phyloP scores from a whole-genome alignment of 1,140 invertebrate genomes.

The Drosophila pruinosa region DNA sequence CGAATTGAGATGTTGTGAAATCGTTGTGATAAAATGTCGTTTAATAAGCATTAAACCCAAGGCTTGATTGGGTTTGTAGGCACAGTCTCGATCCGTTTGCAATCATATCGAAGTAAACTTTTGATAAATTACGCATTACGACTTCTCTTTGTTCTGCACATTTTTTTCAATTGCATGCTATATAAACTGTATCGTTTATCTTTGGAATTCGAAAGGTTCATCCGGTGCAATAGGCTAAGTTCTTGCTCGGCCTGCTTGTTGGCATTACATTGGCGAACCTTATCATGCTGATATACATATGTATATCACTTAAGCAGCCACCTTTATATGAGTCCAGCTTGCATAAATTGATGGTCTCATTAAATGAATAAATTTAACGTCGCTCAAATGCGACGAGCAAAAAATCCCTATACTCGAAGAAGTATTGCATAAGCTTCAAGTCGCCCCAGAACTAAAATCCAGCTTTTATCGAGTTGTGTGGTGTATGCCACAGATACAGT shows the following conservation, averaged over 20 bases:
- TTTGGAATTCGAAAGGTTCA: slow-evolving; percentile 6
- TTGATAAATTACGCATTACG: background rate
- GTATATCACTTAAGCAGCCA: no score
- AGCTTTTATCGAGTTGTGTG: no score
- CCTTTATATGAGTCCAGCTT: background rate
- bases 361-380: background rate
- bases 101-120: background rate
- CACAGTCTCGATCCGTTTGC: background rate
- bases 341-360: background rate
- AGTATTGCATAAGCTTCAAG: no score
- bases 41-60: background rate
- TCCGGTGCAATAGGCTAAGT: background rate
- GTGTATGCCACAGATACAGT: no score
- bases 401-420: no score
- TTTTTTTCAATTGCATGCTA: no score
- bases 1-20: background rate
- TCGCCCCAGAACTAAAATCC: no score
- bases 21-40: background rate
- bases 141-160: no score
- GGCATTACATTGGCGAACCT: no score
- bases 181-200: background rate
- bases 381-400: no score
- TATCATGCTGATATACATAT: no score
- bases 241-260: no score
- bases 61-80: background rate